A percentile compares a stretch with the other conserved stretches of the same genome.
Evolutionary conservation across 2,888 invertebrate genomes (phyloP).

Genomic region (Thecocarcelia acutangulata): DNA sequence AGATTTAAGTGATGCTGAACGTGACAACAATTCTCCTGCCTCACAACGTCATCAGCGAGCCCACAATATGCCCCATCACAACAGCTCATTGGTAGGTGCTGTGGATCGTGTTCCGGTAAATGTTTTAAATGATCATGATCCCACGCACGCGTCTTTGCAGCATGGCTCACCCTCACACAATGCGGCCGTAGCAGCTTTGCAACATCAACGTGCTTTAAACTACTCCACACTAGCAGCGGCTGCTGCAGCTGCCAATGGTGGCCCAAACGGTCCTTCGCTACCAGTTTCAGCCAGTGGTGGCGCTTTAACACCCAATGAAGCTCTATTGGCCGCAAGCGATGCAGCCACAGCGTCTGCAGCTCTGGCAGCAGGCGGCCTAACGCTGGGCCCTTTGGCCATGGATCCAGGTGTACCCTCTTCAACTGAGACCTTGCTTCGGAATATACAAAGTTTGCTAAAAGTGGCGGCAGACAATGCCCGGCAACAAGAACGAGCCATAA

Average conservation of each 20-base stretch:
- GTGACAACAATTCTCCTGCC: constrained; percentile 80
- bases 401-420: constrained; percentile 83
- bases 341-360: constrained; percentile 78
- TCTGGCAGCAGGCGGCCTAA: constrained; percentile 77
- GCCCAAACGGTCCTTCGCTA: constrained; percentile 69
- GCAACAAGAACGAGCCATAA: constrained; percentile 97
- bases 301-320: constrained; percentile 78
- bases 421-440: constrained; percentile 95
- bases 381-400: constrained; percentile 79
- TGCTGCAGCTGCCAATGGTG: constrained; percentile 83
- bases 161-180: constrained; percentile 72
- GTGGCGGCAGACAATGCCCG: constrained; percentile 98
- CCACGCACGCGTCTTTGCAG: constrained; percentile 85
- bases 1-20: constrained; percentile 80
- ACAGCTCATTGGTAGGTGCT: constrained; percentile 70
- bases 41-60: constrained; percentile 75
- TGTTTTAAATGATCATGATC: constrained; percentile 85
- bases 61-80: constrained; percentile 72
- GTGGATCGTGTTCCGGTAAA: constrained; percentile 73
- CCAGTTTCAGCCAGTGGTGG: constrained; percentile 74
- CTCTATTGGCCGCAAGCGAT: constrained; percentile 77
- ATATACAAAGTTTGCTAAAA: constrained; percentile 97
- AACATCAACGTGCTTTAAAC: constrained; percentile 87
- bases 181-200: constrained; percentile 78
- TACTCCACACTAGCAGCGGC: constrained; percentile 89